Conservation (phyloP, 2,888 invertebrate genomes). For the Patella ulyssiponensis region DNA sequence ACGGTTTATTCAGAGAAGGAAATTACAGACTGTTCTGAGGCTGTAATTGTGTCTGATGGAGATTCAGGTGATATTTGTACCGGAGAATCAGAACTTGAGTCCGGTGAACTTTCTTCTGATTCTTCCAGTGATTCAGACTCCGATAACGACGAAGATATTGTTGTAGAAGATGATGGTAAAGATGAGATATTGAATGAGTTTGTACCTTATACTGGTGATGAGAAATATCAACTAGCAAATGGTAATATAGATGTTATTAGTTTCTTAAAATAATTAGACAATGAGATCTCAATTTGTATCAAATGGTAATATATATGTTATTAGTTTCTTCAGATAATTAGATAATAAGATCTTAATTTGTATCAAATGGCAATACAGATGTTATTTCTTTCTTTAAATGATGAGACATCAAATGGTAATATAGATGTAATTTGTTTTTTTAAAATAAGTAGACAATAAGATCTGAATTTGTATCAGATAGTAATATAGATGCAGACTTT, state of each 20-base stretch:
- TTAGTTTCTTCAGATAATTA: too few species aligned
- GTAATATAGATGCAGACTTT: constrained; percentile 10
- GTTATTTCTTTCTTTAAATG: constrained; percentile 7
- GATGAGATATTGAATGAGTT: constrained; percentile 11
- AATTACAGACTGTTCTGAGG: too few species aligned
- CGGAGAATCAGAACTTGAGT: constrained; percentile 44
- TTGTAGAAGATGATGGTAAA: constrained; percentile 11
- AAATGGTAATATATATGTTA: background rate
- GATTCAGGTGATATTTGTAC: constrained; percentile 34
- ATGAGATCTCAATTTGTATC: constrained; percentile 6
- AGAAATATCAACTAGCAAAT: background rate
- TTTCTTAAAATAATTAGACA: too few species aligned
- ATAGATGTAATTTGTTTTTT: background rate
- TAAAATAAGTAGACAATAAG: background rate
- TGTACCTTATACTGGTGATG: constrained; percentile 16
- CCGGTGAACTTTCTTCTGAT: constrained; percentile 41
- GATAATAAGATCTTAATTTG: constrained; percentile 2
- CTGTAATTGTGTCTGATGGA: background rate
- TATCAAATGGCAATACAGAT: background rate
- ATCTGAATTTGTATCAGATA: background rate
- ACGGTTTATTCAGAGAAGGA: too few species aligned
- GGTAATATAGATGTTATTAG: background rate
- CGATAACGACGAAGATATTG: constrained; percentile 22
- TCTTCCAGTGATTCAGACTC: constrained; percentile 8
- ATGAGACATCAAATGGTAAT: background rate